These are phyloP conservation scores for Proctacanthus coquilletti DNA, from an alignment of 1,140 invertebrate species.

Conservation along the genomic window DNA sequence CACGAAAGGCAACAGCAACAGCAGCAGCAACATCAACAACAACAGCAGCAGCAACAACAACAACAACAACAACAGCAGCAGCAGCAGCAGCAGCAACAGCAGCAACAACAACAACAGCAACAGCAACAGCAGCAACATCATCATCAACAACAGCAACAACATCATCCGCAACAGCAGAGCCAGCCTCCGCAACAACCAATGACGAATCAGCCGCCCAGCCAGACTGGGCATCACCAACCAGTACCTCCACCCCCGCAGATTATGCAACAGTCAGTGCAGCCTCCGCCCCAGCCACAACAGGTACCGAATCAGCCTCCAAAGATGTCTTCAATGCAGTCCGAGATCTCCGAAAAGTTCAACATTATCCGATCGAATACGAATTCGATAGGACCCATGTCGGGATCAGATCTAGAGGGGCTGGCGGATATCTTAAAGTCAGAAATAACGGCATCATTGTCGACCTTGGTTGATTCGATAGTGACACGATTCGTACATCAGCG, in stretches of 20 bases:
- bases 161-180: slow-evolving; percentile 32
- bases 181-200: slow-evolving; percentile 24
- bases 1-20: slow-evolving; percentile 40
- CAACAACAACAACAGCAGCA: slow-evolving; percentile 36
- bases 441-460: slow-evolving; percentile 66
- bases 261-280: slow-evolving; percentile 17
- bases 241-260: slow-evolving; percentile 24
- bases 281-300: slow-evolving; percentile 26
- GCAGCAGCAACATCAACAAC: slow-evolving; percentile 31
- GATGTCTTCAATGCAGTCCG: slow-evolving; percentile 36
- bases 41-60: slow-evolving; percentile 33
- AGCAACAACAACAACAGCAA: slow-evolving; percentile 35
- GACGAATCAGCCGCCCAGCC: slow-evolving; percentile 38
- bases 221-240: slow-evolving; percentile 34
- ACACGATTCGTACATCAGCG: slow-evolving; percentile 69
- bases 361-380: slow-evolving; percentile 44
- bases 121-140: slow-evolving; percentile 27
- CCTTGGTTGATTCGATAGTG: slow-evolving; percentile 78
- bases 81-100: slow-evolving; percentile 32
- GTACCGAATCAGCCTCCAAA: slow-evolving; percentile 28
- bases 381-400: slow-evolving; percentile 45
- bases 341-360: slow-evolving; percentile 45
- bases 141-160: slow-evolving; percentile 34
- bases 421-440: slow-evolving; percentile 80
- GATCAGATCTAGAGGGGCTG: slow-evolving; percentile 66